Base-by-base conservation (phyloP, 2,113 vertebrate species). In the Laticauda colubrina region DNA sequence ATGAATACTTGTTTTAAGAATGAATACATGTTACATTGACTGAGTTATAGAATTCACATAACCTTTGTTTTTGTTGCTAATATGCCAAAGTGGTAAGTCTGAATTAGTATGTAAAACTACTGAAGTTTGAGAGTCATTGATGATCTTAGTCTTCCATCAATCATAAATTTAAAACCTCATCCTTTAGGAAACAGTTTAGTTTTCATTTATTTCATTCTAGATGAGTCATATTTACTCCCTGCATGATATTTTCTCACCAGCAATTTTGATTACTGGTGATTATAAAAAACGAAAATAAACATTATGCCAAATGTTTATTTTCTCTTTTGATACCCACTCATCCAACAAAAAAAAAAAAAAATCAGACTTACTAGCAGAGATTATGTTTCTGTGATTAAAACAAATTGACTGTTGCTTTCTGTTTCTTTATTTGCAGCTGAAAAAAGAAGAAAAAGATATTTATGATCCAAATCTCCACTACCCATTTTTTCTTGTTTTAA, bases 401-500 rank as follows among this genome's bases (percentile, higher is more conserved):
- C 93, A 95, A 45, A 93, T 93, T 54, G 69, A 81, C 51, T 93
- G 39, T 81, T 48, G 81, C 89, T 96, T 89, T 91, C 93, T 95
- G 91, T 95, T 61, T 69, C 90, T 96, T 87, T 96, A 94, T 98
- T 98, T 98, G 93, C 98, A 99, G 99, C 98, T 99, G 98, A 98
- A 98, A 97, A 98, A 97, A 57, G 98, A 98, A 96, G 98, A 98
- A 92, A 98, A 97, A 89, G 98, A 98, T 55, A 95, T 95, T 5
- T 99, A 99, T 55, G 99, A 99, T 51, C 98, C 99, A 96, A 98
- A 99, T 94, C 98, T 99, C 96, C 99, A 99, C 97, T 99, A 99
- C 93, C 99, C 99, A 88, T 95, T 98, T 96, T 98, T 99, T 95
- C 96, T 99, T 91, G 94, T 98, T 95, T 97, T 99, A 97, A 99